These are phyloP conservation scores for Cynopterus brachyotis DNA, from an alignment of 2,113 vertebrate genomes.

Conservation along the genomic window DNA sequence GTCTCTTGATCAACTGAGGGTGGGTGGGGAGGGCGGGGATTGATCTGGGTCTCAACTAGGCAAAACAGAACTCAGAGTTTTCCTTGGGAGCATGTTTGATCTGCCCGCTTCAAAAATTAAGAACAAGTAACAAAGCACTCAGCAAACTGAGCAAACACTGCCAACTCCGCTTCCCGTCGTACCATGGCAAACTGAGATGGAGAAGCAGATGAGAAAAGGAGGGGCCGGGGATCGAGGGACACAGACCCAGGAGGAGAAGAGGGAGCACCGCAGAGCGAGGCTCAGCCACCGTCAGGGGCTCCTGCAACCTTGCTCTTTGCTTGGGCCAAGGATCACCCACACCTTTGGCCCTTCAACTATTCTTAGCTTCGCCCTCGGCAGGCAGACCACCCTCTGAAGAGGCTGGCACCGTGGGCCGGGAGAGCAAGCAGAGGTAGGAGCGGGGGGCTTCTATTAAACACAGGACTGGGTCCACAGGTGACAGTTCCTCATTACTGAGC, in stretches of 20 bases:
- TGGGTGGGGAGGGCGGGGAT: no score
- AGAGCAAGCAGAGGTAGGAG: neutral
- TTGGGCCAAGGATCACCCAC: fast-evolving
- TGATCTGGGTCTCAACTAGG: neutral
- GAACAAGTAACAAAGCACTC: neutral
- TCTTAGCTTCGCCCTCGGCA: neutral
- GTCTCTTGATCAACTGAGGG: neutral
- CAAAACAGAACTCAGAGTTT: neutral
- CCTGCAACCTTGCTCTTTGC: neutral
- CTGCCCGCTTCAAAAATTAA: neutral
- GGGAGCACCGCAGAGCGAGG: fast-evolving
- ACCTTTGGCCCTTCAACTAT: neutral
- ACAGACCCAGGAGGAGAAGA: neutral
- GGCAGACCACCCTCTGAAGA: neutral
- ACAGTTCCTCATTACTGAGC: fast-evolving
- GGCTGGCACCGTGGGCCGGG: fast-evolving
- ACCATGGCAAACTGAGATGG: neutral
- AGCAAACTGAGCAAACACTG: neutral
- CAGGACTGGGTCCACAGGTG: fast-evolving
- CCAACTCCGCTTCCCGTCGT: neutral
- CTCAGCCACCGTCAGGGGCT: neutral
- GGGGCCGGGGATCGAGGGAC: no score
- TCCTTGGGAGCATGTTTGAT: neutral
- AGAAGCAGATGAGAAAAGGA: neutral
- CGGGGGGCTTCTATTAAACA: no score